phyloP scores from a whole-genome alignment of 2,888 invertebrate species.

The Tanytarsus gracilentus region DNA sequence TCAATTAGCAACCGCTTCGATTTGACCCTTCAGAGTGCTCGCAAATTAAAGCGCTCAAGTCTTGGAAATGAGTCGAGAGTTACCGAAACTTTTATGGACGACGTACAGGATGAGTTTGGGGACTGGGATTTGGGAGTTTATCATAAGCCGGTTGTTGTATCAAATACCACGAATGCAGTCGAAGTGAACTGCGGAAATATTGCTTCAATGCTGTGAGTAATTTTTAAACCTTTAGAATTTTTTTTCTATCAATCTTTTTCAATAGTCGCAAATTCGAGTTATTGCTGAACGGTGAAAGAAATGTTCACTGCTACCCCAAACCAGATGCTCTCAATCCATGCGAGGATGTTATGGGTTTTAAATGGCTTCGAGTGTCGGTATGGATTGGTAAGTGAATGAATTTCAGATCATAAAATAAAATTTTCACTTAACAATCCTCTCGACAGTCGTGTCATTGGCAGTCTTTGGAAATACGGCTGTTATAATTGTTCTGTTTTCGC shows the following conservation, averaged over 20 bases:
- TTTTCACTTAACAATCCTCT: background rate
- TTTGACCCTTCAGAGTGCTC: too few relatives aligned
- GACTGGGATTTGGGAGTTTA: too few relatives aligned
- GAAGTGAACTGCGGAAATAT: slow-evolving; percentile 22
- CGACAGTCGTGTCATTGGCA: slow-evolving; percentile 61
- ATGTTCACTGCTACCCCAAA: slow-evolving; percentile 59
- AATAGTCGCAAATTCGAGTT: background rate
- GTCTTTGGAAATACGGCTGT: slow-evolving; percentile 78
- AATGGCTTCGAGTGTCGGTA: slow-evolving; percentile 67
- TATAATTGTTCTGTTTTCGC: slow-evolving; percentile 62
- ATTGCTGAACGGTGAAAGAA: slow-evolving; percentile 38
- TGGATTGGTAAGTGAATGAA: slow-evolving; percentile 54
- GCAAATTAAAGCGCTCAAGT: background rate
- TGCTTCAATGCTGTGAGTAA: slow-evolving; percentile 17
- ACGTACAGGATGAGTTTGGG: too few relatives aligned
- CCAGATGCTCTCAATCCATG: slow-evolving; percentile 80
- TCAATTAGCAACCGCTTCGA: too few relatives aligned
- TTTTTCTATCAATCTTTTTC: background rate
- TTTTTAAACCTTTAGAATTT: background rate
- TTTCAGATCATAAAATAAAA: too few relatives aligned
- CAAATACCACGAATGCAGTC: too few relatives aligned
- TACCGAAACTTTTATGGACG: too few relatives aligned
- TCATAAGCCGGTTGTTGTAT: too few relatives aligned
- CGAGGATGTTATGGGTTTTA: slow-evolving; percentile 80
- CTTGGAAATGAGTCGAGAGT: slow-evolving; percentile 30